Conservation (phyloP, 2,113 vertebrate genomes). For the Sciurus niger region DNA sequence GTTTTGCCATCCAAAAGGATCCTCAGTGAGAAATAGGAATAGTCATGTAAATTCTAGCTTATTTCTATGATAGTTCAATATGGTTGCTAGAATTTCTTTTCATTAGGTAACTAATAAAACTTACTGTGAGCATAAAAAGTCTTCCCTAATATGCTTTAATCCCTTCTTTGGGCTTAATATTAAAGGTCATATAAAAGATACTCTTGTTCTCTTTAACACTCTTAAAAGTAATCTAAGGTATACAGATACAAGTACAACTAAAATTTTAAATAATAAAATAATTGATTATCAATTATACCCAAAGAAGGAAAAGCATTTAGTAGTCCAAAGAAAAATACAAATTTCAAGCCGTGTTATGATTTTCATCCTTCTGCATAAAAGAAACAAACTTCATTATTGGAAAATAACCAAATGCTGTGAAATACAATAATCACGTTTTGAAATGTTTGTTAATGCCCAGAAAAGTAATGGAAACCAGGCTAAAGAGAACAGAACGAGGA, state of each 20-base stretch:
- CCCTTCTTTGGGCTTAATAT: neutral
- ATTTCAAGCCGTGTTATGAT: neutral
- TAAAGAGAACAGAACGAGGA: neutral
- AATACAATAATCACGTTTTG: neutral
- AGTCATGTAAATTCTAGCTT: neutral
- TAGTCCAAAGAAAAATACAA: neutral
- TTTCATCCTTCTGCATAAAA: neutral
- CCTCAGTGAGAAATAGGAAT: neutral
- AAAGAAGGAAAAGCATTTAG: neutral
- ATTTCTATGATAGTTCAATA: neutral
- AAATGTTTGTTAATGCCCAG: neutral
- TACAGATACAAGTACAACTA: neutral
- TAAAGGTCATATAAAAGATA: neutral
- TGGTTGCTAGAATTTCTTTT: conserved; percentile 2
- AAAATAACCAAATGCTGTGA: neutral
- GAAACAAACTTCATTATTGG: neutral
- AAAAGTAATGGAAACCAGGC: neutral
- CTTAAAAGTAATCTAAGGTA: neutral
- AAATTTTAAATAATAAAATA: neutral
- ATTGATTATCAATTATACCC: neutral
- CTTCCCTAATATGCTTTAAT: conserved; percentile 18
- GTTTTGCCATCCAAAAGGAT: neutral
- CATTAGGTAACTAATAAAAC: neutral
- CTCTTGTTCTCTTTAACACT: neutral
- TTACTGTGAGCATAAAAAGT: neutral